Evolutionary conservation across 2,113 vertebrate species (phyloP).

Genomic region (Calyptommatus sinebrachiatus): DNA sequence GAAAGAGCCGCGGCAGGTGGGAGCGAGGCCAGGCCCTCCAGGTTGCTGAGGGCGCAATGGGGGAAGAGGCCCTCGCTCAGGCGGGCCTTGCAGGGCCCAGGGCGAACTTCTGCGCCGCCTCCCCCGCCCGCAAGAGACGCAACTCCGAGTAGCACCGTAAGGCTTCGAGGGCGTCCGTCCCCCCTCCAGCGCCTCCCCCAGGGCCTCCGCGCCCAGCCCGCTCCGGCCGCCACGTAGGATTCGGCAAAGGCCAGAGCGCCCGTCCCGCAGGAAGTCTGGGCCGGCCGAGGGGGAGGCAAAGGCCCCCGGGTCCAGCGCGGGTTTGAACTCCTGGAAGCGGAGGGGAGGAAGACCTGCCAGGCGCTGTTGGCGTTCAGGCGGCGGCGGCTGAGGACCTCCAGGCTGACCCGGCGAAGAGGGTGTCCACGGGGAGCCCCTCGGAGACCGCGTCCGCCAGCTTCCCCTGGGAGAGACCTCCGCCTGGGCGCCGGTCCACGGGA

Average conservation of each 20-base stretch:
- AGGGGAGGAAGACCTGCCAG: constrained; percentile 98
- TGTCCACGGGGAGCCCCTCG: constrained; percentile 94
- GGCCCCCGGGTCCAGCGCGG: constrained; percentile 79
- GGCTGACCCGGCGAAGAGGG: constrained; percentile 85
- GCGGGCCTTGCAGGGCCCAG: constrained; percentile 85
- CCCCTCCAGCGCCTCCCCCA: constrained; percentile 89
- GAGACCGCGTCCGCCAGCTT: constrained; percentile 96
- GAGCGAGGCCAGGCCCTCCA: constrained; percentile 91
- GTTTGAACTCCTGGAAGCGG: constrained; percentile 95
- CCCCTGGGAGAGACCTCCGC: constrained; percentile 87
- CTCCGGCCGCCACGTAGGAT: constrained; percentile 91
- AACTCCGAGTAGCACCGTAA: constrained; percentile 92
- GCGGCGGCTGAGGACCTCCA: constrained; percentile 92
- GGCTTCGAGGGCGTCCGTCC: constrained; percentile 93
- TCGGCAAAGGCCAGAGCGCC: constrained; percentile 91
- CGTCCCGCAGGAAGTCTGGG: constrained; percentile 77
- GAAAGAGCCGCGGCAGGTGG: constrained; percentile 91
- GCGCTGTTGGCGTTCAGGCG: constrained; percentile 97
- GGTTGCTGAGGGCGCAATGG: constrained; percentile 90
- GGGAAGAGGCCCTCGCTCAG: constrained; percentile 94
- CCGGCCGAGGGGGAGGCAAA: constrained; percentile 34
- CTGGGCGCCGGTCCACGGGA: constrained; percentile 96
- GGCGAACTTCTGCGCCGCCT: constrained; percentile 90
- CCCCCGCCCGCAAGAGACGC: constrained; percentile 92
- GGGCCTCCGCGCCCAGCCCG: constrained; percentile 87